Percentiles rank a stretch among this genome's conserved stretches.
Evolutionary conservation across 2,797 vertebrate species (phyloP).

Genomic region (Glossophaga mutica): DNA sequence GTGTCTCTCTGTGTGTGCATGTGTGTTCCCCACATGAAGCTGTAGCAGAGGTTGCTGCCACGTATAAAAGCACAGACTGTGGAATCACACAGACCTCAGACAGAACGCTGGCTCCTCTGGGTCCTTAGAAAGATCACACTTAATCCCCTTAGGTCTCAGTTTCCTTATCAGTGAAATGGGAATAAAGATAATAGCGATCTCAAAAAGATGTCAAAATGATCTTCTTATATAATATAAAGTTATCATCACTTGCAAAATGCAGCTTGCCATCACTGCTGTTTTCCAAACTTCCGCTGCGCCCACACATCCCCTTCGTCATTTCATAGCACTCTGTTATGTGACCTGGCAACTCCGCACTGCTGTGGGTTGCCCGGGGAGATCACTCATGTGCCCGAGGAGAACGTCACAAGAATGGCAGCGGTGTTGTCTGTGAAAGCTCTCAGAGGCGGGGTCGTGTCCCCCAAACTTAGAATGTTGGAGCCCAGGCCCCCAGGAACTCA

Average conservation of each 20-base stretch:
- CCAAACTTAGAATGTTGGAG: not conserved
- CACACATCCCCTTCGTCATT: not conserved
- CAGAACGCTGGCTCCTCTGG: not conserved
- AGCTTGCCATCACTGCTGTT: not conserved
- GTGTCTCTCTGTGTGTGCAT: no score
- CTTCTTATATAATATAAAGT: not conserved
- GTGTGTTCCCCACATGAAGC: not conserved
- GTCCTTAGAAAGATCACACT: not conserved
- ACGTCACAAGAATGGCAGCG: not conserved
- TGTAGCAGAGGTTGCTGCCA: not conserved
- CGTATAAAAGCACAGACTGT: not conserved
- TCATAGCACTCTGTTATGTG: not conserved
- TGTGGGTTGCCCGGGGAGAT: not conserved
- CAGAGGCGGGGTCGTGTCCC: not conserved
- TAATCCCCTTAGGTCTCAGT: not conserved
- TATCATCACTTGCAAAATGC: not conserved
- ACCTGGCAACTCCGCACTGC: not conserved
- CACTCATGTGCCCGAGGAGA: not conserved
- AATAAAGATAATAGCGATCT: not conserved
- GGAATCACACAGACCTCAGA: not conserved
- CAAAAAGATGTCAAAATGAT: not conserved
- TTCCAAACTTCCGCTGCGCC: not conserved
- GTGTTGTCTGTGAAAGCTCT: not conserved
- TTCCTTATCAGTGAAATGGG: not conserved
- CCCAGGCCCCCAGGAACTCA: not conserved